These are phyloP conservation scores for Brachyptera putata DNA, from an alignment of 2,888 invertebrate genomes.

Conservation along the genomic window DNA sequence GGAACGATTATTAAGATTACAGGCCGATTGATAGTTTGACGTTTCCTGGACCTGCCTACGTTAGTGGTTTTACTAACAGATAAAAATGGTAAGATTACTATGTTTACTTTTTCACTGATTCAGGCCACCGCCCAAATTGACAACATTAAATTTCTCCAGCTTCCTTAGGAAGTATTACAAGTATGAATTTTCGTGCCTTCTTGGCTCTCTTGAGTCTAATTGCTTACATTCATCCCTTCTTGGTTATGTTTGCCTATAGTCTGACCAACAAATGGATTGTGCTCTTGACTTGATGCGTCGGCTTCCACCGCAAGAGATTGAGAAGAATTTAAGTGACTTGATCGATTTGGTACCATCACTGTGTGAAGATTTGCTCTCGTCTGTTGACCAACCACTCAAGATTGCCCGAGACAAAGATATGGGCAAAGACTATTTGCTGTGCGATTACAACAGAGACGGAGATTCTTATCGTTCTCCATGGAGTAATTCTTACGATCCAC, in stretches of 20 bases:
- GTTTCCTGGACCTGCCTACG: background rate
- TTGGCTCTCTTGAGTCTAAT: background rate
- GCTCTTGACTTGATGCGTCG: slow-evolving; percentile 98
- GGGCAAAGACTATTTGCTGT: slow-evolving; percentile 95
- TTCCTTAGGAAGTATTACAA: no score
- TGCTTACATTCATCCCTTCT: slow-evolving; percentile 6
- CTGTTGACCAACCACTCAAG: slow-evolving; percentile 97
- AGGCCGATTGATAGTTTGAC: no score
- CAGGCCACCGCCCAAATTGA: no score
- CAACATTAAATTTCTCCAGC: no score
- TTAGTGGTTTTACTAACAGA: background rate
- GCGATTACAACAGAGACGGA: slow-evolving; percentile 99
- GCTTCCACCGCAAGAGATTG: slow-evolving; percentile 97
- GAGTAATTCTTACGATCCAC: slow-evolving; percentile 98
- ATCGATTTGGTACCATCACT: slow-evolving; percentile 94
- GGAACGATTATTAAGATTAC: no score
- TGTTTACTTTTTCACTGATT: no score
- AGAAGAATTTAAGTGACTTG: slow-evolving; percentile 95
- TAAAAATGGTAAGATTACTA: background rate
- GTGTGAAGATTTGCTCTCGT: slow-evolving; percentile 94
- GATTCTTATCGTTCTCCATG: slow-evolving; percentile 98
- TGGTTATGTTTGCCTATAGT: slow-evolving; percentile 53
- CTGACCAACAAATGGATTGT: slow-evolving; percentile 96
- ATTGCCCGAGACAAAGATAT: slow-evolving; percentile 92
- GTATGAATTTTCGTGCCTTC: background rate